Evolutionary conservation across 1,140 invertebrate genomes (phyloP).

Genomic region (Tetragnatha versicolor): DNA sequence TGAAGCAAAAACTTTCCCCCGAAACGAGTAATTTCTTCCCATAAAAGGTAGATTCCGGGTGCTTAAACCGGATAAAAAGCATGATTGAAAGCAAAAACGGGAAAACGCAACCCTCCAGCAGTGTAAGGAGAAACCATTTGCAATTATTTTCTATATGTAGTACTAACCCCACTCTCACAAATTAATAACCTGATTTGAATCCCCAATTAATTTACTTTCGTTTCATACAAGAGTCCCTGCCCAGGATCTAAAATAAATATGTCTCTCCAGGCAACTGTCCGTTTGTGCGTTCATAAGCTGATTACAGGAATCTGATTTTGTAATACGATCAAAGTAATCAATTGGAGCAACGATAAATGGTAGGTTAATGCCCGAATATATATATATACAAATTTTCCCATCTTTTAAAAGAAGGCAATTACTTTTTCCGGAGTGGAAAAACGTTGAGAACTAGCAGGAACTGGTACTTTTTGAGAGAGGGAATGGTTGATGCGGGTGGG

Average conservation of each 20-base stretch:
- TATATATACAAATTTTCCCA: neutral
- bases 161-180: neutral
- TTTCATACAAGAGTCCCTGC: neutral
- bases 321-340: constrained; percentile 35
- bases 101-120: neutral
- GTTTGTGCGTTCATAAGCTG: constrained; percentile 42
- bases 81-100: constrained; percentile 8
- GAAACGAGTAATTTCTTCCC: neutral
- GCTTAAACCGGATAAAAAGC: constrained; percentile 18
- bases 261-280: constrained; percentile 11
- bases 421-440: too few species aligned
- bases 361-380: neutral
- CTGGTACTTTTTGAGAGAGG: too few species aligned
- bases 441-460: too few species aligned
- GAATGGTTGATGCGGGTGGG: too few species aligned
- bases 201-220: constrained; percentile 33
- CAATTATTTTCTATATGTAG: too few species aligned
- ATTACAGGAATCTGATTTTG: constrained; percentile 42
- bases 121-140: too few species aligned
- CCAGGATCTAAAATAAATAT: constrained; percentile 2
- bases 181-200: constrained; percentile 31
- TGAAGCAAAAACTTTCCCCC: too few species aligned
- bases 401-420: neutral
- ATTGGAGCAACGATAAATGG: neutral
- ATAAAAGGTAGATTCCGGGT: neutral